These are phyloP conservation scores for Eclectus roratus DNA, from an alignment of 2,113 vertebrate genomes.

Conservation along the genomic window DNA sequence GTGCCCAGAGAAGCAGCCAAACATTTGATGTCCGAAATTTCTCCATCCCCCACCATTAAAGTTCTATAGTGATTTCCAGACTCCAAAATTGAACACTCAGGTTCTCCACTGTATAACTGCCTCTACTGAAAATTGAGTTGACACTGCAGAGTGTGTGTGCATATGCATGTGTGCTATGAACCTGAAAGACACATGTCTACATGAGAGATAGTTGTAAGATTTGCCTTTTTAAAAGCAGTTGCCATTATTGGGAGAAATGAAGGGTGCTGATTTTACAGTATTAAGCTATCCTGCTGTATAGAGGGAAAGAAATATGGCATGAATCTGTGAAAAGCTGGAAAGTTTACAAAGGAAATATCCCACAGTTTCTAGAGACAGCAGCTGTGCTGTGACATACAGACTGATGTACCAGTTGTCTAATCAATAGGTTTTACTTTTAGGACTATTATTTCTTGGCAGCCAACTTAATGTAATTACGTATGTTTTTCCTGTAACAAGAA, in stretches of 20 bases:
- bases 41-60: not conserved
- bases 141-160: not conserved
- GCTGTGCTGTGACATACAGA: slow-evolving; percentile 16
- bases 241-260: not conserved
- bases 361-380: slow-evolving; percentile 8
- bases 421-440: slow-evolving; percentile 61
- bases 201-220: not conserved
- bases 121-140: not conserved
- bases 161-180: not conserved
- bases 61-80: not conserved
- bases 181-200: not conserved
- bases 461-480: slow-evolving; percentile 51
- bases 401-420: slow-evolving; percentile 28
- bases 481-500: slow-evolving; percentile 64
- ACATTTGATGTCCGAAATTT: not conserved
- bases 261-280: not conserved
- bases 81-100: not conserved
- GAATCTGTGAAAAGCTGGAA: slow-evolving; percentile 18
- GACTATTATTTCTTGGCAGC: slow-evolving; percentile 62
- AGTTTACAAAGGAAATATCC: slow-evolving; percentile 13
- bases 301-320: not conserved
- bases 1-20: not conserved
- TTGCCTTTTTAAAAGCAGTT: not conserved
- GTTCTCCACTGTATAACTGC: not conserved
- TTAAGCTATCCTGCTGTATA: not conserved